phyloP scores from a whole-genome alignment of 2,888 invertebrate genomes.

The Plutella xylostella region DNA sequence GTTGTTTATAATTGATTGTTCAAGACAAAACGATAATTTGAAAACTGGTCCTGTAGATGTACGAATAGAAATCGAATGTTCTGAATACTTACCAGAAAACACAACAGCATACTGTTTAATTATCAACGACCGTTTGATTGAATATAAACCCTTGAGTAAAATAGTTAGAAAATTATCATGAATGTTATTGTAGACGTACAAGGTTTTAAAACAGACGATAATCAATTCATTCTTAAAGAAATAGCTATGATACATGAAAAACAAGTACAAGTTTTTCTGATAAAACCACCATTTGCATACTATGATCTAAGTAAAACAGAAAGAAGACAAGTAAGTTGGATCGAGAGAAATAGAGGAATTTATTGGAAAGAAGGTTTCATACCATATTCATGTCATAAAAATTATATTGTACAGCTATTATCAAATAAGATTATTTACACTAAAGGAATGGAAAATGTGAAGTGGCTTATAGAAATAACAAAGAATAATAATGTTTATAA shows the following conservation, averaged over 20 bases:
- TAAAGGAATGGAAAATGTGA: constrained; percentile 5
- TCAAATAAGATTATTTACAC: constrained; percentile 12
- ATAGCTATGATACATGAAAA: constrained; percentile 14
- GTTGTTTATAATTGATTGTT: constrained; percentile 21
- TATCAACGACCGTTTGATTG: constrained; percentile 19
- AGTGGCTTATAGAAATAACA: constrained; percentile 1
- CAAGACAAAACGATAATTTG: too few relatives aligned
- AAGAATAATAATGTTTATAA: constrained; percentile 2
- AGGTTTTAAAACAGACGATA: constrained; percentile 14
- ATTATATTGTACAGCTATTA: too few relatives aligned
- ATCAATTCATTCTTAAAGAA: constrained; percentile 17
- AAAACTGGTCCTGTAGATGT: constrained; percentile 22
- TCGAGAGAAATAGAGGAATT: too few relatives aligned
- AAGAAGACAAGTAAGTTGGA: constrained; percentile 15
- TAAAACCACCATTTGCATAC: constrained; percentile 19
- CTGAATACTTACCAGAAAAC: constrained; percentile 17
- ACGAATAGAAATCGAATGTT: constrained; percentile 21
- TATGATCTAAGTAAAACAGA: constrained; percentile 14
- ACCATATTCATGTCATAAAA: not conserved
- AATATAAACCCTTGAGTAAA: constrained; percentile 19
- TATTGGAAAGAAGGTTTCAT: not conserved
- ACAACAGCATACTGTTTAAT: constrained; percentile 23
- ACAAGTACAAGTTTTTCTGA: constrained; percentile 11
- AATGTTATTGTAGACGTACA: constrained; percentile 14
- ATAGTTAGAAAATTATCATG: constrained; percentile 19